Base-by-base conservation (phyloP, 2,888 invertebrate species). In the Lepidochitona cinerea region DNA sequence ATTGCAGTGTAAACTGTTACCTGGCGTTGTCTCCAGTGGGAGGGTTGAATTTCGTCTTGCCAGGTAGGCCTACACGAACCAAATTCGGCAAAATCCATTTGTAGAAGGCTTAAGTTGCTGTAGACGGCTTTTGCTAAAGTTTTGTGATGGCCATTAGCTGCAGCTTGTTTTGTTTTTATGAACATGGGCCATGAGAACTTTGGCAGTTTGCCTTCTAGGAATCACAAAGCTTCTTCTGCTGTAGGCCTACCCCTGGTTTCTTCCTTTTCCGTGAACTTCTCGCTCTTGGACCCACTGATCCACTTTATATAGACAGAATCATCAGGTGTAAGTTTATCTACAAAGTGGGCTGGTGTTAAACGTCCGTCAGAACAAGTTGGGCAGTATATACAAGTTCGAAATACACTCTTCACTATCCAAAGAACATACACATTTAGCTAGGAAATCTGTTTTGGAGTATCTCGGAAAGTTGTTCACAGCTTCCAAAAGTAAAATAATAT, bases 31-130 rank as follows among this genome's bases (percentile, higher is more conserved):
- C n/a, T n/a, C 72, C 33, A 35, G 49, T 36, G 53, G 49, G 69
- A 32, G 53, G 26, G 32, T n/a, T n/a, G n/a, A n/a, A 69, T 52
- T 23, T 33, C 54, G 9, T 41, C 69, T 52, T 33, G 69, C 14
- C 69, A 33, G 1, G 68, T n/a, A n/a, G n/a, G n/a, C n/a, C n/a
- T 52, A 18, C 36, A n/a, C 18, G 69, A 41, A 29, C 33, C 53
- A 23, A 73, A 73, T 36, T 75, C 72, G 4, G 72, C 9, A 59
- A 73, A 73, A 64, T 75, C n/a, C n/a, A n/a, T n/a, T n/a, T n/a
- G n/a, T n/a, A n/a, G n/a, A n/a, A n/a, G n/a, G n/a, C n/a, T n/a
- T n/a, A n/a, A n/a, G n/a, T n/a, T n/a, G n/a, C n/a, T n/a, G n/a
- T n/a, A n/a, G n/a, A n/a, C n/a, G n/a, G n/a, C n/a, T n/a, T n/a